Conservation (phyloP, 2,888 invertebrate genomes). For the Eristalis pertinax region DNA sequence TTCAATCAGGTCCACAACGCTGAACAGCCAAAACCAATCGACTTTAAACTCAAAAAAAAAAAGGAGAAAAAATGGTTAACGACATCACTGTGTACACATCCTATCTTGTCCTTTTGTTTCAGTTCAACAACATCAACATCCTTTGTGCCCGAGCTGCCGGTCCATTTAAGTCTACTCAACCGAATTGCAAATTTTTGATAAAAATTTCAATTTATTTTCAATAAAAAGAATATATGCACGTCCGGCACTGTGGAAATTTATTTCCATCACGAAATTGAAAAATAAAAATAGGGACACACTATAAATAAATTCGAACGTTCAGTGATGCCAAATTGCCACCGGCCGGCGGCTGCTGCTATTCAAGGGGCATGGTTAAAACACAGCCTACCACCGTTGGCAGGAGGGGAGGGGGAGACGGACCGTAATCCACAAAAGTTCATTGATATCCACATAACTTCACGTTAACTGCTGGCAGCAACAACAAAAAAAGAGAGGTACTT, state of each 20-base stretch:
- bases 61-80: not conserved
- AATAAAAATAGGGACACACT: conserved; percentile 3
- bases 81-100: not conserved
- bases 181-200: not conserved
- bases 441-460: not conserved
- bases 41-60: not conserved
- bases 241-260: not conserved
- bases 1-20: not conserved
- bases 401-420: no score
- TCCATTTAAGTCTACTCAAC: not conserved
- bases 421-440: not conserved
- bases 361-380: no score
- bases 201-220: not conserved
- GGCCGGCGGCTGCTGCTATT: not conserved
- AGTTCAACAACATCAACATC: not conserved
- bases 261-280: not conserved
- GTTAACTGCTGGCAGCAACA: not conserved
- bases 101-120: not conserved
- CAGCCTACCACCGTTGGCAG: not conserved
- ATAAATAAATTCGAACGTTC: not conserved
- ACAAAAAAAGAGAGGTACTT: not conserved
- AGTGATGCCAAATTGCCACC: not conserved
- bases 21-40: not conserved
- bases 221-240: not conserved
- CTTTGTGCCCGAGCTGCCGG: not conserved